phyloP scores from a whole-genome alignment of 2,888 invertebrate genomes.

The Temnothorax rugatulus region DNA sequence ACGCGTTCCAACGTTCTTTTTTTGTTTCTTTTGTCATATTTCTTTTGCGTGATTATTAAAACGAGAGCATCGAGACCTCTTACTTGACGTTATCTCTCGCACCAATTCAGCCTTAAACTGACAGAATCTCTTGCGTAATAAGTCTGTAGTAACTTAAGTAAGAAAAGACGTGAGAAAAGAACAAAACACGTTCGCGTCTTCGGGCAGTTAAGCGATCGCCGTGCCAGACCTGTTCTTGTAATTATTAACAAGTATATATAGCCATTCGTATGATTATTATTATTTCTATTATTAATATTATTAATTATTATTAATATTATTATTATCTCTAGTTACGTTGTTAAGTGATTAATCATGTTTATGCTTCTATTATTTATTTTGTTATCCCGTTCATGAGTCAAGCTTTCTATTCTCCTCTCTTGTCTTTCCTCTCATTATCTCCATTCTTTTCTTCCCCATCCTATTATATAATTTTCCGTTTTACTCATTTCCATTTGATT shows the following conservation, averaged over 20 bases:
- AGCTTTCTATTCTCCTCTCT: conserved; percentile 62
- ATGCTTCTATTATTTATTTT: conserved; percentile 86
- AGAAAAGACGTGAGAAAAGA: conserved; percentile 56
- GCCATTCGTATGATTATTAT: conserved; percentile 79
- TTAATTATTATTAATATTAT: conserved; percentile 79
- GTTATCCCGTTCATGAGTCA: conserved; percentile 82
- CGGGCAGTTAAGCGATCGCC: conserved; percentile 73
- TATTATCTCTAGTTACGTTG: conserved; percentile 84
- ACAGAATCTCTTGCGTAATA: conserved; percentile 71
- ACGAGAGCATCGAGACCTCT: conserved; percentile 45
- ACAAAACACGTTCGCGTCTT: conserved; percentile 68
- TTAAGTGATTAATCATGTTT: conserved; percentile 86
- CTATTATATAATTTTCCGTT: conserved; percentile 43
- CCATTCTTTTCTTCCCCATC: conserved; percentile 57
- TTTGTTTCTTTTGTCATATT: conserved; percentile 15
- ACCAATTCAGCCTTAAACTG: conserved; percentile 72
- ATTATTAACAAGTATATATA: conserved; percentile 81
- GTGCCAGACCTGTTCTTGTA: conserved; percentile 82
- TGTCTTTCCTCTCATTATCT: conserved; percentile 64
- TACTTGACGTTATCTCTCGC: conserved; percentile 59
- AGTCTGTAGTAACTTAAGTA: conserved; percentile 50
- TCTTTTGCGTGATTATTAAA: background rate
- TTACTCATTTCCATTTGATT: conserved; percentile 52
- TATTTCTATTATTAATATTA: conserved; percentile 74
- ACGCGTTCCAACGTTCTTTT: background rate